A percentile compares a stretch with the other conserved stretches of the same genome.
These are phyloP conservation scores for Anser brachyrhynchus DNA, from an alignment of 2,113 vertebrate genomes.

Conservation along the genomic window DNA sequence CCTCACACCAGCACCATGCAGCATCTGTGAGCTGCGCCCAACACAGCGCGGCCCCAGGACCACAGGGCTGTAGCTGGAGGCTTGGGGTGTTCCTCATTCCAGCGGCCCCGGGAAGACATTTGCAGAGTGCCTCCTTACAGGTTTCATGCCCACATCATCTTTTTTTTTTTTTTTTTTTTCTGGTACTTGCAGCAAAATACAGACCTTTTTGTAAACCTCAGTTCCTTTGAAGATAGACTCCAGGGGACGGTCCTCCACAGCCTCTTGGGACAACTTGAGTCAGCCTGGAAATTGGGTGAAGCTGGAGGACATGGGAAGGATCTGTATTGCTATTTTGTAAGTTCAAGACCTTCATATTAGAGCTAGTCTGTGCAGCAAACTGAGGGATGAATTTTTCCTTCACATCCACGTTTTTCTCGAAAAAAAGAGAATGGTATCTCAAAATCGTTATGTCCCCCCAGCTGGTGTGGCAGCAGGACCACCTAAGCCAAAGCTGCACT, in stretches of 20 bases:
- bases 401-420: no score
- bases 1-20: no score
- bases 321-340: no score
- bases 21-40: no score
- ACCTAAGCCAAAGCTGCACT: not conserved
- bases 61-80: not conserved
- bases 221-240: fast-evolving
- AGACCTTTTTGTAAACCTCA: not conserved
- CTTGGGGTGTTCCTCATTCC: not conserved
- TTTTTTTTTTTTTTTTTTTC: not conserved
- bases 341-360: not conserved
- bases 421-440: not conserved
- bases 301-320: not conserved
- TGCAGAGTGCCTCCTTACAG: not conserved
- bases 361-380: no score
- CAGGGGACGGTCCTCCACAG: fast-evolving
- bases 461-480: not conserved
- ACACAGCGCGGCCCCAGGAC: fast-evolving
- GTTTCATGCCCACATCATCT: not conserved
- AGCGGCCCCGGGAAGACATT: not conserved
- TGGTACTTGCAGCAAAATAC: not conserved
- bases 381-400: no score
- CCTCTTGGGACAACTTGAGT: not conserved
- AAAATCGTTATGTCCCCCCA: fast-evolving
- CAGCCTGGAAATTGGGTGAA: fast-evolving